phyloP scores from a whole-genome alignment of 2,113 vertebrate genomes.

The Cyphomyrus plagiostoma region DNA sequence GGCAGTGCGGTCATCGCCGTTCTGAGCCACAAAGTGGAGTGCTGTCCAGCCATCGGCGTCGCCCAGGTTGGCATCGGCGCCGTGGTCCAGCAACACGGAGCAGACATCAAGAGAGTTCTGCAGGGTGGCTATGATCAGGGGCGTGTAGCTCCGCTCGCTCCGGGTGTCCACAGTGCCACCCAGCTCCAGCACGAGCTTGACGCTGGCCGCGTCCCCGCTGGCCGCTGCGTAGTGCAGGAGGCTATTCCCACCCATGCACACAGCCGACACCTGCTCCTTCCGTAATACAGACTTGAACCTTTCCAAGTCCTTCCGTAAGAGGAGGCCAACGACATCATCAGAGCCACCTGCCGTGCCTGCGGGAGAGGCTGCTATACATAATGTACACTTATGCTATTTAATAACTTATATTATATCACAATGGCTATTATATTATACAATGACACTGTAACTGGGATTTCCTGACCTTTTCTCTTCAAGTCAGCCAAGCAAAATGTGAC shows the following conservation, averaged over 20 bases:
- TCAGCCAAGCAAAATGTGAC: neutral
- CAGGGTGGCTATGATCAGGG: slow-evolving; percentile 64
- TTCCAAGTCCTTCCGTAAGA: slow-evolving; percentile 53
- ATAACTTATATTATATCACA: neutral
- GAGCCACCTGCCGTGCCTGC: slow-evolving; percentile 33
- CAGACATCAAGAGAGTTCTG: slow-evolving; percentile 60
- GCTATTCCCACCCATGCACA: slow-evolving; percentile 50
- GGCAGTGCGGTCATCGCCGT: slow-evolving; percentile 57
- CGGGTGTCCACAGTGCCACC: slow-evolving; percentile 58
- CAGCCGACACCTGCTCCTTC: slow-evolving; percentile 42
- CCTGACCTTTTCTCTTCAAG: neutral
- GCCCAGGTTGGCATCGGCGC: slow-evolving; percentile 40
- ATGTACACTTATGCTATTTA: neutral
- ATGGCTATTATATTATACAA: neutral
- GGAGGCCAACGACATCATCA: slow-evolving; percentile 38
- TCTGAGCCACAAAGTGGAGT: slow-evolving; percentile 77
- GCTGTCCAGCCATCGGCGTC: slow-evolving; percentile 71
- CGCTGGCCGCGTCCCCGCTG: slow-evolving; percentile 57
- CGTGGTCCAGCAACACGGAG: slow-evolving; percentile 52
- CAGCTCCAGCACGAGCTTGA: slow-evolving; percentile 60
- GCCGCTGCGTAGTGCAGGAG: slow-evolving; percentile 66
- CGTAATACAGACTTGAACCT: slow-evolving; percentile 49
- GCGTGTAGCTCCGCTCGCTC: slow-evolving; percentile 59
- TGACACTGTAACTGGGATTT: neutral
- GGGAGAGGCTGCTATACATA: neutral